Evolutionary conservation across 1,140 invertebrate species (phyloP), one percentile per base, ranked within the genome.

Genomic region (Myzus persicae): DNA sequence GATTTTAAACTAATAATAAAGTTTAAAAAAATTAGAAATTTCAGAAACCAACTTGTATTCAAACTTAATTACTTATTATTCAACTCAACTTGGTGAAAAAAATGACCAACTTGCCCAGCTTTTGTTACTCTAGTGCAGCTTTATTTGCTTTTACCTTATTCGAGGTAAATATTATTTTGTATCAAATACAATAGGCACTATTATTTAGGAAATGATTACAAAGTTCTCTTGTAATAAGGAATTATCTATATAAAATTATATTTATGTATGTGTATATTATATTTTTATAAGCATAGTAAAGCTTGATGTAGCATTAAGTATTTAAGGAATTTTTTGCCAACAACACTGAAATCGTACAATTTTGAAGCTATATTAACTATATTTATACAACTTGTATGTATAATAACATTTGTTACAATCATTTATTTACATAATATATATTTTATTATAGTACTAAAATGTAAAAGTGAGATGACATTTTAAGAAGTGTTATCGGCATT

Each of bases 231-330:
- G 31, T 44, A 91, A 42, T 11, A 0, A 81, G 14, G n/a, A 67
- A 76, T 31, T 81, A 91, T 91, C 40, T 42, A 31, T n/a, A 76
- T 3, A 76, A 46, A 59, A 59, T 76, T 59, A 54, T 90, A 54
- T 54, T 44, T 42, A 59, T 42, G 40, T 91, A 67, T 76, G 31
- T 76, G 59, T 91, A 81, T 48, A 91, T 91, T 81, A 76, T 91
- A 91, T 91, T 91, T 91, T 91, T 91, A 38, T 91, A 91, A 91
- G 42, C 42, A 46, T 76, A 44, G 42, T 81, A n/a, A 48, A 91
- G 90, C 90, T 90, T 59, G 18, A 42, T 81, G 40, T 91, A 81
- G 48, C 24, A 2, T 46, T 76, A 81, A 42, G 26, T 91, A 91
- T 42, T 14, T 46, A 88, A n/a, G 44, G 44, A 48, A 88, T 48